These are phyloP conservation scores for Chymomyza amoena DNA, from an alignment of 2,888 invertebrate genomes.

Conservation along the genomic window DNA sequence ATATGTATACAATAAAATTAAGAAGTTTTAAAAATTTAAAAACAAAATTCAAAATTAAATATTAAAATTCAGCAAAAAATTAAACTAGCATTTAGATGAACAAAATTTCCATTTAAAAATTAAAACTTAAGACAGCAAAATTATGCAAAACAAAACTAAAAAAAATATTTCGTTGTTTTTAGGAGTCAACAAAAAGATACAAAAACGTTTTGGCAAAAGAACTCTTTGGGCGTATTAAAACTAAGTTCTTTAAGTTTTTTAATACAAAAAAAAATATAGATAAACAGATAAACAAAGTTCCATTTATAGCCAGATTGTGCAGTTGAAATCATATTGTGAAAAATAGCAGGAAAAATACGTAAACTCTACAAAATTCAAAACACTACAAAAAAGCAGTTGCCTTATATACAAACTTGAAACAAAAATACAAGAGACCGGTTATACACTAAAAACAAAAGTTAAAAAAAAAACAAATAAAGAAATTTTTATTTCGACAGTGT, in stretches of 20 bases:
- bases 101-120: slow-evolving; percentile 7
- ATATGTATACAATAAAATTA: slow-evolving; percentile 4
- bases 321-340: slow-evolving; percentile 36
- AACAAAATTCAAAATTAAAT: slow-evolving; percentile 41
- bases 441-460: slow-evolving; percentile 32
- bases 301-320: slow-evolving; percentile 34
- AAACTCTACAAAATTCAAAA: slow-evolving; percentile 35
- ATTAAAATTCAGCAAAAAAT: slow-evolving; percentile 14
- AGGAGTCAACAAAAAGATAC: slow-evolving; percentile 64
- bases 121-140: slow-evolving; percentile 33
- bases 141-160: slow-evolving; percentile 27
- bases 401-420: slow-evolving; percentile 56
- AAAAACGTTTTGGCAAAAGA: slow-evolving; percentile 34
- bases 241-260: not conserved
- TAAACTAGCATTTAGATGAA: slow-evolving; percentile 13
- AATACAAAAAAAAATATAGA: slow-evolving; percentile 20
- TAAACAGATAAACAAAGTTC: slow-evolving; percentile 44
- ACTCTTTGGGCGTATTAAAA: slow-evolving; percentile 44
- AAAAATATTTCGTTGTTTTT: slow-evolving; percentile 75
- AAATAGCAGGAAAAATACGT: slow-evolving; percentile 20
- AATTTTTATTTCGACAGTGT: slow-evolving; percentile 44
- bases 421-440: slow-evolving; percentile 62
- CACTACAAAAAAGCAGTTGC: slow-evolving; percentile 75
- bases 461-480: slow-evolving; percentile 42
- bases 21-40: slow-evolving; percentile 43